Evolutionary conservation across 1,140 invertebrate genomes (phyloP).

Genomic region (Trichoplusia ni): DNA sequence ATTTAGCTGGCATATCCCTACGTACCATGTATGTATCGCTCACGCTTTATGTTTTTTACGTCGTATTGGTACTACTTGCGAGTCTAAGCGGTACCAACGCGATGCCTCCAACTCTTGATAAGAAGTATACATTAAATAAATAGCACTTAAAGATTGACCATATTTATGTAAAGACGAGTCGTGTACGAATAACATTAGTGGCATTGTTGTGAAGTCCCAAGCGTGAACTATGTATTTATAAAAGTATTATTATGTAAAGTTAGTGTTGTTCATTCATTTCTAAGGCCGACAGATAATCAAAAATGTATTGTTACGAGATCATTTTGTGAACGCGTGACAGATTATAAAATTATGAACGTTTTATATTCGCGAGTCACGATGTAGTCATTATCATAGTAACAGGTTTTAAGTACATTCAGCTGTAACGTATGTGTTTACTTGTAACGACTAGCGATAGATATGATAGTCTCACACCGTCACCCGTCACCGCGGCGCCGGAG

Average conservation of each 20-base stretch:
- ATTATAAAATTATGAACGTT: conserved; percentile 19
- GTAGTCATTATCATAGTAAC: conserved; percentile 42
- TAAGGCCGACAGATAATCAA: not conserved
- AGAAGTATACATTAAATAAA: not conserved
- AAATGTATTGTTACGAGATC: conserved; percentile 1
- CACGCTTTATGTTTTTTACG: not conserved
- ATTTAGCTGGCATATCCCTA: conserved; percentile 10
- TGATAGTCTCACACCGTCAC: conserved; percentile 8
- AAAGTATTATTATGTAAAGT: not conserved
- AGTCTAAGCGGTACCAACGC: not conserved
- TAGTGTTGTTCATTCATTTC: conserved; percentile 27
- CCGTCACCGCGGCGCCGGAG: not conserved
- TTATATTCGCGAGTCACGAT: conserved; percentile 36
- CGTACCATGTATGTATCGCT: conserved; percentile 3
- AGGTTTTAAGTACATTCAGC: conserved; percentile 43
- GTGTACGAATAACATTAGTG: no score
- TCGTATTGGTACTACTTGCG: not conserved
- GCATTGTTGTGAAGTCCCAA: no score
- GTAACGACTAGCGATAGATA: conserved; percentile 14
- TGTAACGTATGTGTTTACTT: conserved; percentile 31
- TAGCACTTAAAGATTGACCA: not conserved
- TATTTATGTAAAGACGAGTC: not conserved
- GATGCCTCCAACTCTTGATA: not conserved
- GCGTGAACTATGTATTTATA: no score
- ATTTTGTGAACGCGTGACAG: conserved; percentile 21